phyloP scores from a whole-genome alignment of 1,140 invertebrate genomes.

The Ruditapes philippinarum region DNA sequence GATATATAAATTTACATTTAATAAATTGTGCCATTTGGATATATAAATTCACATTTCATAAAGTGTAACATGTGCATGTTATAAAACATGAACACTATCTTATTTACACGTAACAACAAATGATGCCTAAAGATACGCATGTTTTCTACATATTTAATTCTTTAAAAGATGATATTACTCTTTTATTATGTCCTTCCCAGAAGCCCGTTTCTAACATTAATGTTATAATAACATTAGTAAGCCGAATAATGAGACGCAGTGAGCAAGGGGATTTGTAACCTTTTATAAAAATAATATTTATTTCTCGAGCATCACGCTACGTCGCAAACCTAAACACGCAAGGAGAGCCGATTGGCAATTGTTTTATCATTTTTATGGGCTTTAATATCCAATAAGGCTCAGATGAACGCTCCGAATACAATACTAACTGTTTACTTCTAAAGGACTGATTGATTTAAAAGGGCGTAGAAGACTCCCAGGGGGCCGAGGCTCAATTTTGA shows the following conservation, averaged over 20 bases:
- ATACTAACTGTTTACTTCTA: constrained; percentile 34
- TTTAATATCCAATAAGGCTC: constrained; percentile 39
- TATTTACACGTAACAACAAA: no score
- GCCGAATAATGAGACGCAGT: background rate
- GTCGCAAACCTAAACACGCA: constrained; percentile 13
- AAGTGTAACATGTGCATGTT: no score
- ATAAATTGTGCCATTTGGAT: no score
- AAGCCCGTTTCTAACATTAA: background rate
- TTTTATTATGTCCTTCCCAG: background rate
- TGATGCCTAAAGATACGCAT: background rate
- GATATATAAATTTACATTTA: no score
- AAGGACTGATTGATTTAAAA: constrained; percentile 65
- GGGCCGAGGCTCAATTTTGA: constrained; percentile 66
- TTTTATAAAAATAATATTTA: constrained; percentile 52
- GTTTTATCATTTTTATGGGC: constrained; percentile 39
- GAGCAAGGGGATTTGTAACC: constrained; percentile 52
- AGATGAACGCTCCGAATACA: constrained; percentile 19
- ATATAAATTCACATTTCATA: no score
- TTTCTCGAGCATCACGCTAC: background rate
- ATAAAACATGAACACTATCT: no score
- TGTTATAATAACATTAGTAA: constrained; percentile 43
- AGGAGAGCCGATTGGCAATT: constrained; percentile 25
- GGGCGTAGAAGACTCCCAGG: constrained; percentile 19
- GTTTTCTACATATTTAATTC: background rate
- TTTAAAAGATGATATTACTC: constrained; percentile 21